phyloP scores from a whole-genome alignment of 2,797 vertebrate genomes.

The Rhabdomys pumilio region DNA sequence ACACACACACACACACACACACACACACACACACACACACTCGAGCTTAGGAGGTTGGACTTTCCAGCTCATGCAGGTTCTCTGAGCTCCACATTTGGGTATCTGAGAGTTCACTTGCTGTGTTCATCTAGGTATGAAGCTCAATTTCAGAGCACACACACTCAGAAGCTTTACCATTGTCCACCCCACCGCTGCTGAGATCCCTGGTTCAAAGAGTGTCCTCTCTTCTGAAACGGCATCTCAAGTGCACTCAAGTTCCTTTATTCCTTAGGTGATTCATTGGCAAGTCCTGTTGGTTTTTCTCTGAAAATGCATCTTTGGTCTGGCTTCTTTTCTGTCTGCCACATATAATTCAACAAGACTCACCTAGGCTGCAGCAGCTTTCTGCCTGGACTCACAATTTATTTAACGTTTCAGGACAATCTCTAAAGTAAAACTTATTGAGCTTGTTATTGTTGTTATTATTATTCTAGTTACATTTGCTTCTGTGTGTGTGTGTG shows the following conservation, averaged over 20 bases:
- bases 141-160: background rate
- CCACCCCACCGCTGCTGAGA: background rate
- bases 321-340: too few relatives aligned
- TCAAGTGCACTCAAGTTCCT: background rate
- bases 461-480: background rate
- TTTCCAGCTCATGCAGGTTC: background rate
- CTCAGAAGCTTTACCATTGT: background rate
- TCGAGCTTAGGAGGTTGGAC: background rate
- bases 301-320: background rate
- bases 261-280: background rate
- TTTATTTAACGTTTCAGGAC: background rate
- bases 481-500: background rate
- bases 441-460: background rate
- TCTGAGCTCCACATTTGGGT: background rate
- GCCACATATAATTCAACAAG: too few relatives aligned
- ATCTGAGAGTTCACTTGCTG: background rate
- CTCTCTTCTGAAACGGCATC: background rate
- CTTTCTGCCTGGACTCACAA: too few relatives aligned
- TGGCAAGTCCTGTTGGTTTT: background rate
- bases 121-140: background rate
- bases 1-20: background rate
- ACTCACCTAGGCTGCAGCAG: too few relatives aligned
- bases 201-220: background rate
- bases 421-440: background rate
- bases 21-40: background rate